Evolutionary conservation across 2,888 invertebrate genomes (phyloP).

Genomic region (Polyommatus iphigenia): DNA sequence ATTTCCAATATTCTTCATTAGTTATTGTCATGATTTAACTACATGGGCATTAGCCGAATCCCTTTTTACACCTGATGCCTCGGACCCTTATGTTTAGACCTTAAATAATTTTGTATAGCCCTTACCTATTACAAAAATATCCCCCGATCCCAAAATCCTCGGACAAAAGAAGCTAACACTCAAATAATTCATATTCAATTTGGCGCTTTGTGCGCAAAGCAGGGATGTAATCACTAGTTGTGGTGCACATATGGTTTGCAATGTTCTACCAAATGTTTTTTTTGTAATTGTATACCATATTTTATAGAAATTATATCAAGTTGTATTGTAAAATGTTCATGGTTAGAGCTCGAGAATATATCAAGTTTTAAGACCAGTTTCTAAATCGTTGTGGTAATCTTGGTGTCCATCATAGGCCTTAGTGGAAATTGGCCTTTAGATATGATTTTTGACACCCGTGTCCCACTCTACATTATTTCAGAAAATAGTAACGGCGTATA

Average conservation of each 20-base stretch:
- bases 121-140: conserved; percentile 63
- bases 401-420: too few relatives aligned
- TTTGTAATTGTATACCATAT: conserved; percentile 21
- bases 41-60: conserved; percentile 28
- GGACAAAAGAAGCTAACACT: conserved; percentile 77
- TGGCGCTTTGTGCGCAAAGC: conserved; percentile 81
- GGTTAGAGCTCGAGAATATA: too few relatives aligned
- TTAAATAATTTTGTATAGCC: conserved; percentile 72
- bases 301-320: neutral
- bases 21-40: conserved; percentile 27
- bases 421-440: too few relatives aligned
- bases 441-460: too few relatives aligned
- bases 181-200: conserved; percentile 85
- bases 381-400: too few relatives aligned
- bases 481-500: too few relatives aligned
- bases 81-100: conserved; percentile 57
- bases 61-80: conserved; percentile 52
- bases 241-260: conserved; percentile 40
- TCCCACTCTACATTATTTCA: too few relatives aligned
- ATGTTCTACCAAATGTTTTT: conserved; percentile 22
- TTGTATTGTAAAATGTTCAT: neutral
- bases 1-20: conserved; percentile 30
- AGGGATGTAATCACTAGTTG: conserved; percentile 46
- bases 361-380: too few relatives aligned
- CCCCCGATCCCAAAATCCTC: conserved; percentile 63